Conservation (phyloP, 1,140 invertebrate species). For the Akabosia matsudoensis region DNA sequence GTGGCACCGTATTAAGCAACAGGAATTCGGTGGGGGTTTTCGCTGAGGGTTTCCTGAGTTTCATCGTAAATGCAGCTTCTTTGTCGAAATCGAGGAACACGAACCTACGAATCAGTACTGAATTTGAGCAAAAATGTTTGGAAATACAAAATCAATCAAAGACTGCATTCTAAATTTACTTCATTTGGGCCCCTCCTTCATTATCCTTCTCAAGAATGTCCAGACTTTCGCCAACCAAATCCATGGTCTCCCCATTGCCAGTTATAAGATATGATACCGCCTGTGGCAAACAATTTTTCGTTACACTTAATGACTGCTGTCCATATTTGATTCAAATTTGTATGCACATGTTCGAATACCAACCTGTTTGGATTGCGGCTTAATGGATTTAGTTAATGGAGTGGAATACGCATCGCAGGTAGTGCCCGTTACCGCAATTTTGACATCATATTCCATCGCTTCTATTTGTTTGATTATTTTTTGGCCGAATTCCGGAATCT, state of each 20-base stretch:
- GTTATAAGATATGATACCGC: neutral
- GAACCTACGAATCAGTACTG: neutral
- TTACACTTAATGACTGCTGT: too few species aligned
- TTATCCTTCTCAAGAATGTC: constrained; percentile 17
- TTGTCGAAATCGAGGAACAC: neutral
- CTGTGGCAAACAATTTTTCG: too few species aligned
- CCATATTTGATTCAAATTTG: too few species aligned
- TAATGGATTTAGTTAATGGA: too few species aligned
- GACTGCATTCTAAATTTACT: constrained; percentile 8
- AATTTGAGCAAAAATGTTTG: neutral
- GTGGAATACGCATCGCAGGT: too few species aligned
- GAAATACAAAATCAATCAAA: neutral
- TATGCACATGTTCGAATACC: too few species aligned
- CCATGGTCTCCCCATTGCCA: neutral
- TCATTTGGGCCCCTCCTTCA: constrained; percentile 28
- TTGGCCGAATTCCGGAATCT: neutral
- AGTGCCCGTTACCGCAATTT: neutral
- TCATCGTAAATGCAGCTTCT: neutral
- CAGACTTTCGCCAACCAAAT: neutral
- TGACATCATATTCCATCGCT: neutral
- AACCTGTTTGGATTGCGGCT: too few species aligned
- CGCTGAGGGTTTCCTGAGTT: neutral
- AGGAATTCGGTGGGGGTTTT: too few species aligned
- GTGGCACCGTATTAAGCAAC: neutral
- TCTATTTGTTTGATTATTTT: neutral